phyloP scores from a whole-genome alignment of 2,888 invertebrate species.

The Polyploca ridens region DNA sequence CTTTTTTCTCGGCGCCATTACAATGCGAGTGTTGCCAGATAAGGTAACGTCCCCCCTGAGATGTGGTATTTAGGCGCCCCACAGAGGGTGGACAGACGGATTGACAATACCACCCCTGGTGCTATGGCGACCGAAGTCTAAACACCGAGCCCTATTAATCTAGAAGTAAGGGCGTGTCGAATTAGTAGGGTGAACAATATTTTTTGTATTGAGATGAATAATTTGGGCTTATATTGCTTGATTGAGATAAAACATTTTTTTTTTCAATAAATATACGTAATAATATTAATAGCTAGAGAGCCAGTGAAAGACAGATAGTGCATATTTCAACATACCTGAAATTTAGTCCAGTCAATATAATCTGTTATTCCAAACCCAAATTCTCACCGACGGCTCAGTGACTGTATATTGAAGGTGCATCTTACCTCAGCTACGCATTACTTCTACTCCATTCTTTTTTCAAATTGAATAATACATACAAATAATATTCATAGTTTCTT shows the following conservation, averaged over 20 bases:
- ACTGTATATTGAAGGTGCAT: too few species aligned
- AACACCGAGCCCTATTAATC: constrained; percentile 80
- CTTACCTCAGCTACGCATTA: too few species aligned
- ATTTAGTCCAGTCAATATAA: too few species aligned
- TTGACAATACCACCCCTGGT: constrained; percentile 67
- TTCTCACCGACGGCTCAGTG: too few species aligned
- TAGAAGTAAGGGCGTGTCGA: constrained; percentile 74
- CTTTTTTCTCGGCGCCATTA: constrained; percentile 44
- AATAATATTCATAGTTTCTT: too few species aligned
- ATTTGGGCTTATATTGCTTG: constrained; percentile 13
- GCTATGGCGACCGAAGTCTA: constrained; percentile 75
- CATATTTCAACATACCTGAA: too few species aligned
- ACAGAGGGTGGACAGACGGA: constrained; percentile 50
- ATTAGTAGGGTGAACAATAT: constrained; percentile 54
- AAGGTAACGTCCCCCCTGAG: constrained; percentile 71
- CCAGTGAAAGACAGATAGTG: too few species aligned
- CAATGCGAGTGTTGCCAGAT: constrained; percentile 66
- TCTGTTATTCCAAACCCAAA: too few species aligned
- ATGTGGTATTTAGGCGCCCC: constrained; percentile 75
- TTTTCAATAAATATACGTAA: too few species aligned
- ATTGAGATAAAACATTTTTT: neutral
- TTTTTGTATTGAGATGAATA: constrained; percentile 19
- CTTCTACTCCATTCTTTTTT: too few species aligned
- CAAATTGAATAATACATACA: too few species aligned
- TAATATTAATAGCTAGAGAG: too few species aligned